Percentiles rank a stretch among this genome's conserved stretches.
phyloP scores from a whole-genome alignment of 2,888 invertebrate genomes.

The Archips crataeganus region DNA sequence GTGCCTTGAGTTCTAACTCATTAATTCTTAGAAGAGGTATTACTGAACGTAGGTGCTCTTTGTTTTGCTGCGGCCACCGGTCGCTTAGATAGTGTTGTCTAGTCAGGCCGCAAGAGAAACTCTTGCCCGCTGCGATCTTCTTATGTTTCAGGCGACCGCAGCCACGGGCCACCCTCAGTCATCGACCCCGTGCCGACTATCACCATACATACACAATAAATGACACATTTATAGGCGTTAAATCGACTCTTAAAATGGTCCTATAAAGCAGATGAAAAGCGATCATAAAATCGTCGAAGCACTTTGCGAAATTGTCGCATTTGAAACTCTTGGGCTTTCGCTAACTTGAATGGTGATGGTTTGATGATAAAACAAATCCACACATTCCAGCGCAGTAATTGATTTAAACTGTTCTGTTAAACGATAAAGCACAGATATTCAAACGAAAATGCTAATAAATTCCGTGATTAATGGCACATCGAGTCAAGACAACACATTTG shows the following conservation, averaged over 20 bases:
- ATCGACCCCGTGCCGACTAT: constrained; percentile 71
- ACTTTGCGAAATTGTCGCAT: constrained; percentile 65
- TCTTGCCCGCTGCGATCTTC: constrained; percentile 67
- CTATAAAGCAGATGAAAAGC: constrained; percentile 71
- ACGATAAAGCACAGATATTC: constrained; percentile 26
- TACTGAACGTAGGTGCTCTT: constrained; percentile 5
- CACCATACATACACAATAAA: constrained; percentile 63
- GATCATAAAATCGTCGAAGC: constrained; percentile 69
- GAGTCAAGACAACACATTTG: constrained; percentile 31
- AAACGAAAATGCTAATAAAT: constrained; percentile 37
- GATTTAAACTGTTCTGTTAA: constrained; percentile 26
- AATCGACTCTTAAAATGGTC: constrained; percentile 68
- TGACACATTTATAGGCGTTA: constrained; percentile 73
- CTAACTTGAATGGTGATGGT: constrained; percentile 36
- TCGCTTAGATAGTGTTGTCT: constrained; percentile 49
- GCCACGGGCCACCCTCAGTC: constrained; percentile 63
- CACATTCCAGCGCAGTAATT: constrained; percentile 13
- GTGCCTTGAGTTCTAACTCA: constrained; percentile 22
- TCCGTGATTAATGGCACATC: constrained; percentile 33
- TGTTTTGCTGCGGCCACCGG: constrained; percentile 48
- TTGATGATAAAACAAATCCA: constrained; percentile 17
- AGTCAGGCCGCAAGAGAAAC: constrained; percentile 55
- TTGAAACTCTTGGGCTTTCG: constrained; percentile 44
- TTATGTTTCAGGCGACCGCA: constrained; percentile 79
- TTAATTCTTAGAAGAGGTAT: constrained; percentile 21